phyloP scores from a whole-genome alignment of 2,113 vertebrate genomes.

The human (Homo sapiens) region DNA sequence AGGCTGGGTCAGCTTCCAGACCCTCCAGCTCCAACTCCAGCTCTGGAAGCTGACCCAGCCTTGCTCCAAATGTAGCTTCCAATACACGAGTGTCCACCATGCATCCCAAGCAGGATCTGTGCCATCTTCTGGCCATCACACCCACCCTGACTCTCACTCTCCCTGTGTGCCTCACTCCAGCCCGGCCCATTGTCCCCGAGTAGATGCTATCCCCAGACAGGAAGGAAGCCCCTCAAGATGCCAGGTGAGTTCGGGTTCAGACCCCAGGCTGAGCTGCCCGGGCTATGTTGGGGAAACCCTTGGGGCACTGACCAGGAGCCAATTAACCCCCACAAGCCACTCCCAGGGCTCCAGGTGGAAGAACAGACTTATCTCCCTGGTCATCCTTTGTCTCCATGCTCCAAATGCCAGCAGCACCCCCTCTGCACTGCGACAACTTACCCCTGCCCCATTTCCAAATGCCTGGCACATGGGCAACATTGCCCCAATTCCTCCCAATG shows the following conservation, averaged over 20 bases:
- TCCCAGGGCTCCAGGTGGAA: accelerated
- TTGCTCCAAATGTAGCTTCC: accelerated
- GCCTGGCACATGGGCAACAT: no score
- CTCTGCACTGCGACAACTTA: no score
- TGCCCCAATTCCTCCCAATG: not conserved
- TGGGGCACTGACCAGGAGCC: not conserved
- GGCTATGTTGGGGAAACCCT: not conserved
- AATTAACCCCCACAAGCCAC: accelerated
- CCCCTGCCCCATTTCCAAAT: no score
- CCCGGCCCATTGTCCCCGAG: accelerated
- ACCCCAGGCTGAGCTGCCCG: not conserved
- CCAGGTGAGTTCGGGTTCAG: not conserved
- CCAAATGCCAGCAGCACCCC: no score
- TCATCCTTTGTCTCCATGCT: not conserved
- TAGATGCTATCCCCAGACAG: accelerated
- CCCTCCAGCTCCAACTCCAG: not conserved
- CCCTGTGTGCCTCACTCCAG: accelerated
- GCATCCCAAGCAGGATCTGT: not conserved
- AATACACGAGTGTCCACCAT: accelerated
- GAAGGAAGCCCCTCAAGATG: not conserved
- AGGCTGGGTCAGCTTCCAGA: not conserved
- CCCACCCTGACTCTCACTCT: not conserved
- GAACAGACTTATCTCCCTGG: not conserved
- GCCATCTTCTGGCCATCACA: no score
- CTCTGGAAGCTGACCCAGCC: not conserved